Evolutionary conservation across 2,113 vertebrate species (phyloP).

Genomic region (Gorsachius goisagi): DNA sequence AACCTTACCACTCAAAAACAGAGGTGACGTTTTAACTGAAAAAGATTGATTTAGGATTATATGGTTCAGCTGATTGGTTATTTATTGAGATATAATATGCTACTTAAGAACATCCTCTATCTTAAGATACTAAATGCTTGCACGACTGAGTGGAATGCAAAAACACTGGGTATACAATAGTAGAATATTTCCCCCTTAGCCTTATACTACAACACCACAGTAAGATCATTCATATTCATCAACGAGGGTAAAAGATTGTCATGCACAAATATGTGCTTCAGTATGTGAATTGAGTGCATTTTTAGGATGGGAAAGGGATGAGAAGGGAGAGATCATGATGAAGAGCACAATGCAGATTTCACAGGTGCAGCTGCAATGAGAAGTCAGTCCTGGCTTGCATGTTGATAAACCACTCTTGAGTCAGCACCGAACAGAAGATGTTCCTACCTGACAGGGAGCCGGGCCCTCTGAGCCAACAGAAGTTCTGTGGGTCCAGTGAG

Average conservation of each 20-base stretch:
- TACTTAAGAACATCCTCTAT: not conserved
- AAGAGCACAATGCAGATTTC: not conserved
- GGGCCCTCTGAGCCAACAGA: constrained; percentile 21
- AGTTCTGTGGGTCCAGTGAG: constrained; percentile 54
- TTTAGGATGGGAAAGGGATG: not conserved
- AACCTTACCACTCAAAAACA: not conserved
- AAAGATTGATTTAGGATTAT: not conserved
- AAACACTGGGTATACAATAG: not conserved
- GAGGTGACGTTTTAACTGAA: not conserved
- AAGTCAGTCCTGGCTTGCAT: not conserved
- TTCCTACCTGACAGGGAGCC: constrained; percentile 70
- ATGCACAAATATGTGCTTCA: not conserved
- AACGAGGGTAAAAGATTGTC: rapidly evolving
- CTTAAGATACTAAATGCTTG: not conserved
- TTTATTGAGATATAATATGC: not conserved
- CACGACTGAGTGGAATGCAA: not conserved
- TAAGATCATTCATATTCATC: not conserved
- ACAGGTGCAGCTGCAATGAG: not conserved
- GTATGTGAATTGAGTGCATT: not conserved
- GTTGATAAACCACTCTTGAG: not conserved
- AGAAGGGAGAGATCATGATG: not conserved
- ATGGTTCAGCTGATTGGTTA: not conserved
- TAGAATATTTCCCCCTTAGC: not conserved
- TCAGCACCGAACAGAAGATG: not conserved
- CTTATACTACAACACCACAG: not conserved